These are phyloP conservation scores for Sesamia nonagrioides DNA, from an alignment of 1,140 invertebrate genomes.

Conservation along the genomic window DNA sequence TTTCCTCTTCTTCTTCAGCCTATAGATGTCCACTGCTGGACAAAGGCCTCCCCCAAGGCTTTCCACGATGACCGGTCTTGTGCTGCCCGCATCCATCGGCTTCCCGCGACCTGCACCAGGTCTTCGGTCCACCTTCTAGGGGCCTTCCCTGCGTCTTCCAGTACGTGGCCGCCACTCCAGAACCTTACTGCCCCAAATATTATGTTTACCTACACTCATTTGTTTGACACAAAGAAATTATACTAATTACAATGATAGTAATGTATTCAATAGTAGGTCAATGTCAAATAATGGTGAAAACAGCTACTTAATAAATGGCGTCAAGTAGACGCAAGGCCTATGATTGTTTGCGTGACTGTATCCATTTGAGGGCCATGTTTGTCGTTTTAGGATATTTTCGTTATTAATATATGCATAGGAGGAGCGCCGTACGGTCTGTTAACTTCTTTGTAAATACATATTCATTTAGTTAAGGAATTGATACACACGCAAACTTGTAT, in stretches of 20 bases:
- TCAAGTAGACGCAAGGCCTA: conserved; percentile 29
- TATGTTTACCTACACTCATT: background rate
- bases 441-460: conserved; percentile 30
- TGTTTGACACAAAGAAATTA: background rate
- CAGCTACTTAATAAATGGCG: conserved; percentile 18
- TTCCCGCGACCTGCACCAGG: too few species aligned
- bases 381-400: conserved; percentile 23
- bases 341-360: conserved; percentile 27
- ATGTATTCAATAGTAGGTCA: conserved; percentile 34
- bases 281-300: conserved; percentile 34
- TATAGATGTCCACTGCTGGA: too few species aligned
- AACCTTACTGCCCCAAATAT: too few species aligned
- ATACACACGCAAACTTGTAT: background rate
- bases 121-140: too few species aligned
- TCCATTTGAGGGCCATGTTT: conserved; percentile 26
- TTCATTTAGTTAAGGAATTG: conserved; percentile 22
- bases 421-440: background rate
- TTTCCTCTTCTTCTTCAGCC: too few species aligned
- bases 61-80: too few species aligned
- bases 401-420: conserved; percentile 10
- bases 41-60: too few species aligned
- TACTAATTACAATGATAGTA: background rate
- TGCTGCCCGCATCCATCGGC: too few species aligned
- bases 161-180: too few species aligned
- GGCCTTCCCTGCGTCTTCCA: too few species aligned